A percentile compares a stretch with the other conserved stretches of the same genome.
These are phyloP conservation scores for Serinus canaria DNA, from an alignment of 2,113 vertebrate species.

Conservation along the genomic window DNA sequence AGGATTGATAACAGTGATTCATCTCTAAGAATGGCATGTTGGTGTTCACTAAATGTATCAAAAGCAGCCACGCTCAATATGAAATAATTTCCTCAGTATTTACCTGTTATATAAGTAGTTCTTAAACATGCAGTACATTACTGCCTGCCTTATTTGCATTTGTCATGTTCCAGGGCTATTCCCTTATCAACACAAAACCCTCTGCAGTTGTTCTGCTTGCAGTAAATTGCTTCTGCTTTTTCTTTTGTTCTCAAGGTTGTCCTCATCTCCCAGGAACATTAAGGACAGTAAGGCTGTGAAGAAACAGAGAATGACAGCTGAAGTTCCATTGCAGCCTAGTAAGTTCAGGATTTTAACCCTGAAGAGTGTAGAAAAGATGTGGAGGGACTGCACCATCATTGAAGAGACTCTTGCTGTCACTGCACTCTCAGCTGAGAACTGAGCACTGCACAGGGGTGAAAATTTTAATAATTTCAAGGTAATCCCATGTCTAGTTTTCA, in stretches of 20 bases:
- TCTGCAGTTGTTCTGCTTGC: not conserved
- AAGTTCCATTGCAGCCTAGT: not conserved
- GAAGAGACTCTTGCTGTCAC: not conserved
- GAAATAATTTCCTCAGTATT: not conserved
- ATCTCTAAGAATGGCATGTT: not conserved
- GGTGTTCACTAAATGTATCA: not conserved
- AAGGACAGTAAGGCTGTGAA: not conserved
- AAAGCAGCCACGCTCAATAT: not conserved
- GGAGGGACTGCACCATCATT: not conserved
- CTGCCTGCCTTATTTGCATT: constrained; percentile 39
- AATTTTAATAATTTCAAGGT: not conserved
- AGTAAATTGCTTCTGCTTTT: constrained; percentile 41
- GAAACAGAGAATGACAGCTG: not conserved
- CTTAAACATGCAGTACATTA: constrained; percentile 2
- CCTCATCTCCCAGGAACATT: constrained; percentile 7
- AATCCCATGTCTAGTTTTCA: not conserved
- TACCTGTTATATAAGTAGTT: constrained; percentile 4
- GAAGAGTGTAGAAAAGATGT: not conserved
- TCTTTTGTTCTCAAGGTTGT: constrained; percentile 49
- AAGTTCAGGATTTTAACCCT: not conserved
- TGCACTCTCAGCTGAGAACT: not conserved
- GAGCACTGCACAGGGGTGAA: not conserved
- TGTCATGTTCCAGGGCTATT: constrained; percentile 43
- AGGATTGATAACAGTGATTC: not conserved
- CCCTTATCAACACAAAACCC: constrained; percentile 43